Evolutionary conservation across 2,888 invertebrate species (phyloP).

Genomic region (Empis stercorea): DNA sequence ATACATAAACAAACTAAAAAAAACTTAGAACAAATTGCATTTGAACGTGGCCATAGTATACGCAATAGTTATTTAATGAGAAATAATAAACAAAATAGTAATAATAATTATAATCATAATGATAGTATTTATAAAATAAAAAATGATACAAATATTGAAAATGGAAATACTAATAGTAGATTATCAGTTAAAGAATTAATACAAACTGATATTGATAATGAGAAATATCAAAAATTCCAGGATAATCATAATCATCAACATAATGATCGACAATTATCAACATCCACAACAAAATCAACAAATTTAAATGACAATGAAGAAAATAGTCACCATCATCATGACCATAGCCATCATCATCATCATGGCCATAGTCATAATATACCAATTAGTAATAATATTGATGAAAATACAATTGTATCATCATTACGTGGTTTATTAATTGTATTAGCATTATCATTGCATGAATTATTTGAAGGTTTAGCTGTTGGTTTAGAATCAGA

Average conservation of each 20-base stretch:
- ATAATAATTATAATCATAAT: constrained; percentile 1
- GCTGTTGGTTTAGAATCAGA: constrained; percentile 65
- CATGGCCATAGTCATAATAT: constrained; percentile 22
- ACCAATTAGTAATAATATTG: constrained; percentile 18
- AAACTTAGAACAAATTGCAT: constrained; percentile 21
- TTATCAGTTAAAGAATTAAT: constrained; percentile 24
- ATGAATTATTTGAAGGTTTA: constrained; percentile 76
- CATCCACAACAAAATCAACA: constrained; percentile 5
- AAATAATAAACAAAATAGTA: neutral
- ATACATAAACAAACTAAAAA: constrained; percentile 42
- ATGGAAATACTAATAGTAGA: constrained; percentile 2
- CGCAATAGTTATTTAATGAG: constrained; percentile 24
- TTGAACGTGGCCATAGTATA: constrained; percentile 28
- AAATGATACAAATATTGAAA: neutral
- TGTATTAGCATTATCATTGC: constrained; percentile 70
- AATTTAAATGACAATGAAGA: constrained; percentile 7
- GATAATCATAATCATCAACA: constrained; percentile 3
- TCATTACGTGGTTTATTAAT: constrained; percentile 60
- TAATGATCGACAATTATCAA: constrained; percentile 3
- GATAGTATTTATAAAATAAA: neutral
- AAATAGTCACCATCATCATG: constrained; percentile 10
- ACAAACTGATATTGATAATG: constrained; percentile 20
- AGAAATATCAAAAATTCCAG: constrained; percentile 11
- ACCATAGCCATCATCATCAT: constrained; percentile 8
- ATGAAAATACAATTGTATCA: constrained; percentile 28